Percentiles rank a stretch among this genome's conserved stretches.
phyloP scores from a whole-genome alignment of 2,113 vertebrate species.

The Menidia beryllina region DNA sequence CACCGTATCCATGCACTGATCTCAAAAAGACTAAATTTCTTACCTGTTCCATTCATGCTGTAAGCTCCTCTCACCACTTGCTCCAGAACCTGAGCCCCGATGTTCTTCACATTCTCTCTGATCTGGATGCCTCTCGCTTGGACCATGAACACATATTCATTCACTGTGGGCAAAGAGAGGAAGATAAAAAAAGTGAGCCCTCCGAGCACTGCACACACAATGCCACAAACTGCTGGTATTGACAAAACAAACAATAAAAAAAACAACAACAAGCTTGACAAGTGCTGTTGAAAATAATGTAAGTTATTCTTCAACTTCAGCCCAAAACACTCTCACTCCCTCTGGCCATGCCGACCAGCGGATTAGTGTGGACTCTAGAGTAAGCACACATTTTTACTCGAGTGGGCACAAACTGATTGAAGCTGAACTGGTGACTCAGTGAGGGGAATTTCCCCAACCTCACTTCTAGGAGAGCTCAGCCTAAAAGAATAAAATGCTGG shows the following conservation, averaged over 20 bases:
- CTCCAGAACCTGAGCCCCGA: constrained; percentile 94
- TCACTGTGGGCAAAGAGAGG: constrained; percentile 83
- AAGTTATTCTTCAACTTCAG: too few relatives aligned
- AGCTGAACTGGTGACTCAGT: constrained; percentile 24
- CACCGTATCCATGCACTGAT: too few relatives aligned
- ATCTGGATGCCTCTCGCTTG: constrained; percentile 95
- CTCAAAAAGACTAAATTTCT: too few relatives aligned
- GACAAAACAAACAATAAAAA: not conserved
- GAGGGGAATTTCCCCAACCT: constrained; percentile 29
- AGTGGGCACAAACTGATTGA: constrained; percentile 32
- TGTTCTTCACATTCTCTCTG: constrained; percentile 92
- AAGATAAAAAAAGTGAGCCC: not conserved
- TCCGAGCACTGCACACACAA: not conserved
- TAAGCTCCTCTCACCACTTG: constrained; percentile 96
- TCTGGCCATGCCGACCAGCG: not conserved
- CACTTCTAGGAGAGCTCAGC: constrained; percentile 31
- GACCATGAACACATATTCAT: constrained; percentile 99
- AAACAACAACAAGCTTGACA: not conserved
- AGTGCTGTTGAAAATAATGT: too few relatives aligned
- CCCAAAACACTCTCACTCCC: not conserved
- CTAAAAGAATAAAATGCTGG: constrained; percentile 27
- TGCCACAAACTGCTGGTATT: not conserved
- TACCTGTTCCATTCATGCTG: constrained; percentile 92
- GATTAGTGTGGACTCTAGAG: not conserved
- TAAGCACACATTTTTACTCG: constrained; percentile 23